Conservation (phyloP, 2,888 invertebrate species). For the Eristalis tenax region DNA sequence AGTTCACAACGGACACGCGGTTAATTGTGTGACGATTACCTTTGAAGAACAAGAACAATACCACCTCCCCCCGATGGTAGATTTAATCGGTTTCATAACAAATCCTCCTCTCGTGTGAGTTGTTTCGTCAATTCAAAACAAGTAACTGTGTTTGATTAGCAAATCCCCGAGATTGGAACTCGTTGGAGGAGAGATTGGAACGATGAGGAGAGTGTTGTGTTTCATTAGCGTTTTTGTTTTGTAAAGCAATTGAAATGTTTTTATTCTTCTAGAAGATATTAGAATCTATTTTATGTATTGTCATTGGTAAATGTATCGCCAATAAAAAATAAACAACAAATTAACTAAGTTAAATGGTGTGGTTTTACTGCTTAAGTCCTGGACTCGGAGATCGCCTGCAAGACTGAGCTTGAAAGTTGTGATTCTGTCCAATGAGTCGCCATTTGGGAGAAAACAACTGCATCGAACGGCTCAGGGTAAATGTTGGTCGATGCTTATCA, state of each 20-base stretch:
- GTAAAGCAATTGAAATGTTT: slow-evolving; percentile 27
- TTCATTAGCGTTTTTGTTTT: not conserved
- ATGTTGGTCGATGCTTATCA: too few species aligned
- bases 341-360: slow-evolving; percentile 8
- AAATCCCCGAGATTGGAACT: not conserved
- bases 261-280: slow-evolving; percentile 40
- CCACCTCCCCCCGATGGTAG: not conserved
- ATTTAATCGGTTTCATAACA: not conserved
- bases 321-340: slow-evolving; percentile 54
- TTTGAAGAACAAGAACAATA: not conserved
- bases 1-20: not conserved
- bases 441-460: too few species aligned
- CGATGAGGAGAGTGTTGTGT: slow-evolving; percentile 9
- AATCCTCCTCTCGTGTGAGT: not conserved
- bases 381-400: too few species aligned
- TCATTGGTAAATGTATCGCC: slow-evolving; percentile 43
- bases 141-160: slow-evolving; percentile 21
- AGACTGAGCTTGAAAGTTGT: too few species aligned
- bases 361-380: not conserved
- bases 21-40: not conserved
- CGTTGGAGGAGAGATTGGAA: too few species aligned
- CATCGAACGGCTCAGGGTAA: too few species aligned
- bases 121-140: not conserved
- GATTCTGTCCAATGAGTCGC: too few species aligned
- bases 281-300: slow-evolving; percentile 39